phyloP scores from a whole-genome alignment of 2,888 invertebrate species.

The Perizoma flavofasciatum region DNA sequence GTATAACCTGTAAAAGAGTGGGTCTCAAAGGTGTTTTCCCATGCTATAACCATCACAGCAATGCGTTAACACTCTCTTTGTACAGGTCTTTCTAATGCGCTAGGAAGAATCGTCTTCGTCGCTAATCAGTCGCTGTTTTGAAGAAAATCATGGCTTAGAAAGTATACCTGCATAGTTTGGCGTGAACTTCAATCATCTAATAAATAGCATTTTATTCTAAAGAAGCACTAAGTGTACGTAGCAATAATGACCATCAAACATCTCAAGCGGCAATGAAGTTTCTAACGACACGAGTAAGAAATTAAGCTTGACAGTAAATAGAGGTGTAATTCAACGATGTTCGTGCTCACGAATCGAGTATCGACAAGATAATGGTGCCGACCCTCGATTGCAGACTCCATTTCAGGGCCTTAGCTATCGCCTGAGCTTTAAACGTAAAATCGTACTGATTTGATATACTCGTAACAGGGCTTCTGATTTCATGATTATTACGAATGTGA shows the following conservation, averaged over 20 bases:
- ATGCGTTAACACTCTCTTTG: too few relatives aligned
- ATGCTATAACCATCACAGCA: too few relatives aligned
- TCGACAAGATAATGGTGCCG: slow-evolving; percentile 76
- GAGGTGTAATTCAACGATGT: slow-evolving; percentile 79
- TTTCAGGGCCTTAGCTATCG: slow-evolving; percentile 53
- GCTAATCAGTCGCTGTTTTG: too few relatives aligned
- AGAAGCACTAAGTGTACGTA: background rate
- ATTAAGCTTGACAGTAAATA: slow-evolving; percentile 82
- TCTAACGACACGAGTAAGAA: slow-evolving; percentile 74
- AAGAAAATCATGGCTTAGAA: background rate
- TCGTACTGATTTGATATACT: slow-evolving; percentile 5
- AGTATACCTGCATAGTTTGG: background rate
- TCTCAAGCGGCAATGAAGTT: slow-evolving; percentile 55
- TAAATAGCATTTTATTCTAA: background rate
- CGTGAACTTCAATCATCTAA: slow-evolving; percentile 10
- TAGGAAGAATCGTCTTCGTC: too few relatives aligned
- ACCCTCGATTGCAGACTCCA: slow-evolving; percentile 54
- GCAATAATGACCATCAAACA: slow-evolving; percentile 38
- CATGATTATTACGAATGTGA: too few relatives aligned
- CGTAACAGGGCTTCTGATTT: background rate
- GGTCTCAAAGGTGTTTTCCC: too few relatives aligned
- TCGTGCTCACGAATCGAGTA: slow-evolving; percentile 80
- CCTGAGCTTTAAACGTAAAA: slow-evolving; percentile 42
- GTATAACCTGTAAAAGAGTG: too few relatives aligned
- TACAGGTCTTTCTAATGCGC: too few relatives aligned